Evolutionary conservation across 2,113 vertebrate species (phyloP).

Genomic region (Perca schrenkii): DNA sequence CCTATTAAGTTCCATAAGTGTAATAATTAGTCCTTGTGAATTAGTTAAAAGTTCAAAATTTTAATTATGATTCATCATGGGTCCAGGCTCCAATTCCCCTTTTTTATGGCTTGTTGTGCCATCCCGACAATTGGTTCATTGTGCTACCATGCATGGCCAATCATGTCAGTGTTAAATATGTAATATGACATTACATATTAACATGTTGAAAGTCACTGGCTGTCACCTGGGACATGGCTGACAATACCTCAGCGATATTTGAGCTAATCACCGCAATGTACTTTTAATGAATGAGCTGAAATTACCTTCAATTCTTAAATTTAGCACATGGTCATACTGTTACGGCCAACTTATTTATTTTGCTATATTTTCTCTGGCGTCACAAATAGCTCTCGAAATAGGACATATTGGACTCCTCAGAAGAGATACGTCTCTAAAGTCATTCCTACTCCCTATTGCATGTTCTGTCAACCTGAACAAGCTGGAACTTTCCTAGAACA

Average conservation of each 20-base stretch:
- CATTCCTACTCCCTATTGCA: too few species aligned
- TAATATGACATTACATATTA: constrained; percentile 46
- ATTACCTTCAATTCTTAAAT: constrained; percentile 3
- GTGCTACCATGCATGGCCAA: constrained; percentile 3
- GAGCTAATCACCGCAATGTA: constrained; percentile 16
- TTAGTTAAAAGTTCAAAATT: constrained; percentile 23
- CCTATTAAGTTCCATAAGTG: not conserved
- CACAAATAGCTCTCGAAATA: too few species aligned
- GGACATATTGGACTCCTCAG: too few species aligned
- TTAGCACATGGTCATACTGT: not conserved
- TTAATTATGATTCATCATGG: constrained; percentile 18
- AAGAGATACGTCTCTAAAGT: too few species aligned
- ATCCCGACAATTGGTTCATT: constrained; percentile 7
- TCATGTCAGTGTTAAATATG: constrained; percentile 38
- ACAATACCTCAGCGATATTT: constrained; percentile 23
- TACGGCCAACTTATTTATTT: constrained; percentile 4
- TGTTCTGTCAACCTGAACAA: too few species aligned
- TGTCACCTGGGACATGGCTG: constrained; percentile 49
- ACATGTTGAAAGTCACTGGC: constrained; percentile 23
- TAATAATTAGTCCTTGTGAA: not conserved
- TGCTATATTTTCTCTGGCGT: too few species aligned
- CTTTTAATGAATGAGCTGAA: constrained; percentile 34
- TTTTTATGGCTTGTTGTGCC: constrained; percentile 28
- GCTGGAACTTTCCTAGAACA: too few species aligned
- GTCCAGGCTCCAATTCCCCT: constrained; percentile 5